Conservation (phyloP, 2,888 invertebrate species). For the Tetragonisca angustula region DNA sequence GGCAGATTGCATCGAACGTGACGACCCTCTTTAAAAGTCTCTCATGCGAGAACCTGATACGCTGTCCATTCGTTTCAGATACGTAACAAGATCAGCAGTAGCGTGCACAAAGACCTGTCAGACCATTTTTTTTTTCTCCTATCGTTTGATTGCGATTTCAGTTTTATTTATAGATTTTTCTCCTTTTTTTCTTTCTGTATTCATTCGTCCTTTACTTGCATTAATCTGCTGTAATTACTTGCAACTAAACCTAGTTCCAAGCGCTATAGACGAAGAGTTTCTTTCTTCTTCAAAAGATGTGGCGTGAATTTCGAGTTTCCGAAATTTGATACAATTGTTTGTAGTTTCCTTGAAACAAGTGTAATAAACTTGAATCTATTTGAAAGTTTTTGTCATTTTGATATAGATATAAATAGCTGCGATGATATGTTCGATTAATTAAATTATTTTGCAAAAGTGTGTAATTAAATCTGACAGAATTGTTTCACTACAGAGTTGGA, state of each 20-base stretch:
- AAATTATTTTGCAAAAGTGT: too few relatives aligned
- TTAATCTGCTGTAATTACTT: neutral
- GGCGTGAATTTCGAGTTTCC: too few relatives aligned
- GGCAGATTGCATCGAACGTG: constrained; percentile 67
- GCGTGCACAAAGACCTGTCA: neutral
- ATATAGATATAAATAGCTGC: too few relatives aligned
- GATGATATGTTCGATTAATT: too few relatives aligned
- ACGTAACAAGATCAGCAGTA: constrained; percentile 14
- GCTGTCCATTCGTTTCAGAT: constrained; percentile 35
- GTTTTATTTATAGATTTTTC: neutral
- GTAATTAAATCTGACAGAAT: too few relatives aligned
- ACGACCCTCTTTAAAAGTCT: constrained; percentile 58
- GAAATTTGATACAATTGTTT: too few relatives aligned
- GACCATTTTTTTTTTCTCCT: neutral
- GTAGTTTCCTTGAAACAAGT: too few relatives aligned
- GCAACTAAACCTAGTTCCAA: neutral
- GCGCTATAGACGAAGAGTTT: neutral
- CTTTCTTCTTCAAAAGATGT: too few relatives aligned
- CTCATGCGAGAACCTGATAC: constrained; percentile 69
- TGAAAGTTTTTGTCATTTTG: too few relatives aligned
- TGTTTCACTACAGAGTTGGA: too few relatives aligned
- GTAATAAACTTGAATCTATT: too few relatives aligned
- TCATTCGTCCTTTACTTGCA: neutral
- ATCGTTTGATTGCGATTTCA: neutral
- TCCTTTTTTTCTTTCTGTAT: too few relatives aligned